Evolutionary conservation across 2,113 vertebrate species (phyloP).

Genomic region (Acanthochromis polyacanthus): DNA sequence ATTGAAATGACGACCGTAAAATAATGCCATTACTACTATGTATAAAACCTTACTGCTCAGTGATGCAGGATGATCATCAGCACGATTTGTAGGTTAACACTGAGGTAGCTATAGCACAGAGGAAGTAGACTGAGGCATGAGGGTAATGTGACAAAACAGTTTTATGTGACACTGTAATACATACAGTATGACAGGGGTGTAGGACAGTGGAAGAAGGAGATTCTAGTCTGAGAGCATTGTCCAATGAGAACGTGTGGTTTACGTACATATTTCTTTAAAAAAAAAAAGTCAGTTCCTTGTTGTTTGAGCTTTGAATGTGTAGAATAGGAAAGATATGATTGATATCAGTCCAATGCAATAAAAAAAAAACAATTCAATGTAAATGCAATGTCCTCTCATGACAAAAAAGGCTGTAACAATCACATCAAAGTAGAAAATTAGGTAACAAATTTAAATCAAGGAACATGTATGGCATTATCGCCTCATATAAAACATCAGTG

Average conservation of each 20-base stretch:
- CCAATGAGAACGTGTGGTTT: slow-evolving; percentile 1
- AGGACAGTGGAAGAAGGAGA: slow-evolving; percentile 20
- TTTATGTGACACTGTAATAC: slow-evolving; percentile 62
- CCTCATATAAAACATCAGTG: neutral
- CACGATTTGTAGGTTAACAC: slow-evolving; percentile 81
- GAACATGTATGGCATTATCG: neutral
- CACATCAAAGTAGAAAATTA: too few relatives aligned
- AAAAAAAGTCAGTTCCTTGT: neutral
- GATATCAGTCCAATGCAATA: neutral
- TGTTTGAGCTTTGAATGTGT: neutral
- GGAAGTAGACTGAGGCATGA: slow-evolving; percentile 58
- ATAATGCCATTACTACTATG: slow-evolving; percentile 92
- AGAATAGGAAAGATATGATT: neutral
- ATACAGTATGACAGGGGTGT: slow-evolving; percentile 44
- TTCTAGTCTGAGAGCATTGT: slow-evolving; percentile 11
- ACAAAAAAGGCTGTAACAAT: neutral
- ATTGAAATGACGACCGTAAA: slow-evolving; percentile 95
- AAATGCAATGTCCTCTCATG: neutral
- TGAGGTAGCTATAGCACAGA: slow-evolving; percentile 40
- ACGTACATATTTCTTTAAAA: slow-evolving; percentile 4
- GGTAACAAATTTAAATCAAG: neutral
- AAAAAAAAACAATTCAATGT: neutral
- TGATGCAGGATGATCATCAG: slow-evolving; percentile 91
- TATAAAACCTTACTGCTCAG: slow-evolving; percentile 94
- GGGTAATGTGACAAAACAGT: slow-evolving; percentile 56